These are phyloP conservation scores for Montipora cactus DNA, from an alignment of 64 coral and sea anemone species.

Conservation along the genomic window DNA sequence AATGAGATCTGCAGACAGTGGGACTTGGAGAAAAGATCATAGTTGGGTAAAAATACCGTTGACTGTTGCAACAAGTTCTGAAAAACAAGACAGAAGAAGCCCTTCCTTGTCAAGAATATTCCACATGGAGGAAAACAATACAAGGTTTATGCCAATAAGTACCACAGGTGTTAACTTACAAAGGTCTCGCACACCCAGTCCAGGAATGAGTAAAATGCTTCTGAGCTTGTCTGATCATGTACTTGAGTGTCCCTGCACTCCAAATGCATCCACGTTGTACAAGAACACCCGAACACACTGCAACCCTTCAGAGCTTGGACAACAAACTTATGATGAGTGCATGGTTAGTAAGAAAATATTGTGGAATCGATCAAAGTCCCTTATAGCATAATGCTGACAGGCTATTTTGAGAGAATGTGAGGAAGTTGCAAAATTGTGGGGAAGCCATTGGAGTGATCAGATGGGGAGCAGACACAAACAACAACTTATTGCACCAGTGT, in stretches of 20 bases:
- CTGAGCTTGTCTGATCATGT: slow-evolving; percentile 20
- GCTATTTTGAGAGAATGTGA: neutral
- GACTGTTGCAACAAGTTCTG: neutral
- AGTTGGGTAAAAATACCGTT: neutral
- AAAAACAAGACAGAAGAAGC: neutral
- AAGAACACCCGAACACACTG: slow-evolving; percentile 47
- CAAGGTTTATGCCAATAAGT: neutral
- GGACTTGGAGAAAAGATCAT: neutral
- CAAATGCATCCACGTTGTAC: slow-evolving; percentile 65
- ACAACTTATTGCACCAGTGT: too few species aligned
- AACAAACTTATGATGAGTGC: slow-evolving; percentile 46
- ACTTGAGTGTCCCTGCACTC: slow-evolving; percentile 11
- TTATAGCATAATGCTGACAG: neutral
- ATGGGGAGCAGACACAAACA: too few species aligned
- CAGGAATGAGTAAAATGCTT: slow-evolving; percentile 48
- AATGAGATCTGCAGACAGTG: neutral
- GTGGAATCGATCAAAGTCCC: neutral
- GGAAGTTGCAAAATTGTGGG: too few species aligned
- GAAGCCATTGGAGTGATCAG: too few species aligned
- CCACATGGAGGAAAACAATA: neutral
- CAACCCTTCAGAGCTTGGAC: slow-evolving; percentile 67
- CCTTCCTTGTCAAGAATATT: neutral
- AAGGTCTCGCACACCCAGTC: slow-evolving; percentile 22
- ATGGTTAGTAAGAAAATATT: slow-evolving; percentile 23
- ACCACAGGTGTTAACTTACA: neutral